Conservation (phyloP, 2,113 vertebrate species). For the Apus apus region DNA sequence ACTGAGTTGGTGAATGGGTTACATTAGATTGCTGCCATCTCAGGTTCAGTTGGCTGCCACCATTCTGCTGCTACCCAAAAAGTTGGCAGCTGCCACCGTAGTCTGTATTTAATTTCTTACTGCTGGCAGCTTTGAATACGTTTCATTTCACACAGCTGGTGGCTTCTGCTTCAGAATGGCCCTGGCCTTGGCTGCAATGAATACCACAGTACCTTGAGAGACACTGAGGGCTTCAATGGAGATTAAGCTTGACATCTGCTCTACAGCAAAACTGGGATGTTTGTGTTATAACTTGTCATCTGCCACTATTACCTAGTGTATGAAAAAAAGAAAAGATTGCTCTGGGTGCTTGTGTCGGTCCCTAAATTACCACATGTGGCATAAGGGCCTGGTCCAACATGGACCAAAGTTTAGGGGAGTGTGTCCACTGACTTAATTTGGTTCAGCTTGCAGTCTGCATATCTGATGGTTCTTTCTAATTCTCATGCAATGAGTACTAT, state of each 20-base stretch:
- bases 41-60: conserved; percentile 18
- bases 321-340: background rate
- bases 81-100: background rate
- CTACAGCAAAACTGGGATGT: background rate
- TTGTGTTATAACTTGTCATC: conserved; percentile 21
- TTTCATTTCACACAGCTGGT: conserved; percentile 48
- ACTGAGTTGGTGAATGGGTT: background rate
- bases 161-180: background rate
- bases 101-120: conserved; percentile 52
- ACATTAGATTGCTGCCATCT: background rate
- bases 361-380: background rate
- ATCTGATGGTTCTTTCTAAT: background rate
- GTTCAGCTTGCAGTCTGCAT: background rate
- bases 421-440: background rate
- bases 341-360: background rate
- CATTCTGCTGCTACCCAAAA: background rate
- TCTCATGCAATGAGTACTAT: background rate
- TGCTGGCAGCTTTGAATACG: conserved; percentile 27
- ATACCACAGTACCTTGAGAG: background rate
- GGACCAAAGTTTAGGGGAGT: background rate
- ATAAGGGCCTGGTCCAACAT: background rate
- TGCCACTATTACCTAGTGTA: background rate
- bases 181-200: conserved; percentile 5
- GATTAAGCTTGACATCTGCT: conserved; percentile 34
- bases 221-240: background rate